Evolutionary conservation across 1,140 invertebrate species (phyloP).

Genomic region (Zaprionus tsacasi): DNA sequence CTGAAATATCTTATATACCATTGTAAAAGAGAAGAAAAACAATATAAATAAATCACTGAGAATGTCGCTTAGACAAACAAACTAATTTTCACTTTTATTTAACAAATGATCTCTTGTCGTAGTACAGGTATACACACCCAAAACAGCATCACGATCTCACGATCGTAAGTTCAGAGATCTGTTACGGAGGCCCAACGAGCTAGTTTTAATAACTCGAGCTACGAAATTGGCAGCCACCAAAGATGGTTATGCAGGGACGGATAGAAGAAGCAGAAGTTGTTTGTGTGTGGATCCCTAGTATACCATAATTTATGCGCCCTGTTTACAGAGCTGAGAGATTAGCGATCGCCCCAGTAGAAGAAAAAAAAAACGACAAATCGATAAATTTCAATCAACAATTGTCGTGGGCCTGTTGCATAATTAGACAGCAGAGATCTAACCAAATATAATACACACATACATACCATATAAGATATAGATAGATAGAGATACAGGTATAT

Average conservation of each 20-base stretch:
- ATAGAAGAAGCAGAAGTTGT: background rate
- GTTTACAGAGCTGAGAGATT: constrained; percentile 50
- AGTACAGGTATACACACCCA: constrained; percentile 18
- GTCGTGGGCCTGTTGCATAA: constrained; percentile 66
- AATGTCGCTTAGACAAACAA: constrained; percentile 61
- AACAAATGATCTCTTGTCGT: constrained; percentile 58
- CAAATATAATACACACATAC: constrained; percentile 1
- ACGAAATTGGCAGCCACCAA: constrained; percentile 63
- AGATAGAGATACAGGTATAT: constrained; percentile 5
- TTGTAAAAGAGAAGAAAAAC: constrained; percentile 21
- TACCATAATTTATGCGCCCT: constrained; percentile 30
- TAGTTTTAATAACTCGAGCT: constrained; percentile 50
- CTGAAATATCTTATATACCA: constrained; percentile 26
- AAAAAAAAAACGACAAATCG: constrained; percentile 47
- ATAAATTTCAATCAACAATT: constrained; percentile 76
- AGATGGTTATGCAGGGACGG: no score
- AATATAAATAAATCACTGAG: constrained; percentile 63
- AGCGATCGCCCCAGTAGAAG: constrained; percentile 38
- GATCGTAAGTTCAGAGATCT: constrained; percentile 38
- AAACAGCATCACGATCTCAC: constrained; percentile 19
- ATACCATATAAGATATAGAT: background rate
- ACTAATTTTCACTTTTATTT: constrained; percentile 76
- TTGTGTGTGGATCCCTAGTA: background rate
- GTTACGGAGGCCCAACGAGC: constrained; percentile 53
- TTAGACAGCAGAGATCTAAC: constrained; percentile 45